Conservation (phyloP, 2,113 vertebrate genomes). For the Apeltes quadracus region DNA sequence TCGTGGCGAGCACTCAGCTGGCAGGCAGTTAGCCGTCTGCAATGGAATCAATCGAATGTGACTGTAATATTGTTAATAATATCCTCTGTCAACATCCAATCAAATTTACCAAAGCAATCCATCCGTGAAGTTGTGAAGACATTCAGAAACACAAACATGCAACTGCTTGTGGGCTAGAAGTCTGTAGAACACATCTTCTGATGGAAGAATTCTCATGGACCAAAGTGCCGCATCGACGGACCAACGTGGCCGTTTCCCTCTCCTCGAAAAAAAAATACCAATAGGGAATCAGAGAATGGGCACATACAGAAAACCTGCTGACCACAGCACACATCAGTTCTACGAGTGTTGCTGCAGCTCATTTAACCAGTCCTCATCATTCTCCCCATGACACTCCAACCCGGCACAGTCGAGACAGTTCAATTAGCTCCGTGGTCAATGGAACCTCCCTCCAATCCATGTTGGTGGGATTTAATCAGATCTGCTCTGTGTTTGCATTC, state of each 20-base stretch:
- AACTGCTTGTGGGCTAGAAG: background rate
- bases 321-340: background rate
- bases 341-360: constrained; percentile 21
- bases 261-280: background rate
- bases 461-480: constrained; percentile 75
- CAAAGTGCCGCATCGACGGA: background rate
- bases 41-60: background rate
- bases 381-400: constrained; percentile 29
- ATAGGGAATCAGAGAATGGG: too few relatives aligned
- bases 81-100: too few relatives aligned
- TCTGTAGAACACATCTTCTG: background rate
- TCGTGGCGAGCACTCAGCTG: background rate
- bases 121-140: background rate
- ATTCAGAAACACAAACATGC: background rate
- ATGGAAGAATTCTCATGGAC: too few relatives aligned
- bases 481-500: constrained; percentile 10
- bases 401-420: constrained; percentile 62
- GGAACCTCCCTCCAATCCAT: constrained; percentile 73
- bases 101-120: background rate
- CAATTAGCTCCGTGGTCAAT: constrained; percentile 69
- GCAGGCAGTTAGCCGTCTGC: background rate
- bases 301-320: background rate
- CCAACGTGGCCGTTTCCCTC: background rate
- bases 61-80: too few relatives aligned
- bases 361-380: constrained; percentile 55